Conservation (phyloP, 2,113 vertebrate genomes). For the Pollimyrus isidori region DNA sequence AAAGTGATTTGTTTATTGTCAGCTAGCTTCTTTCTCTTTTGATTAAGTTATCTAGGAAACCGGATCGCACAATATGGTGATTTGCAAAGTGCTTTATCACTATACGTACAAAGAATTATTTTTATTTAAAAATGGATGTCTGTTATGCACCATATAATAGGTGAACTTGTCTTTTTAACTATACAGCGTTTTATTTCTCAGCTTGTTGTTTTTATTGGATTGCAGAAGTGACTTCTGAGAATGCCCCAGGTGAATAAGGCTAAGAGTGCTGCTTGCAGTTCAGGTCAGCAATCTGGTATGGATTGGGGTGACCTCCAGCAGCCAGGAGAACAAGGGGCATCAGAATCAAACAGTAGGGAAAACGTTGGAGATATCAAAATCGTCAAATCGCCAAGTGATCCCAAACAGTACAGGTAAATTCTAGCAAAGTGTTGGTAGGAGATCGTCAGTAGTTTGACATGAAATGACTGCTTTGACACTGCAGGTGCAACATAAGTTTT, state of each 20-base stretch:
- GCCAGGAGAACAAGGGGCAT: slow-evolving; percentile 15
- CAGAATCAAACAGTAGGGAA: slow-evolving; percentile 13
- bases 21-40: neutral
- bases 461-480: neutral
- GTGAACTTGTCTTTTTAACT: neutral
- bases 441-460: neutral
- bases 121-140: neutral
- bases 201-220: neutral
- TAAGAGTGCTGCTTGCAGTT: slow-evolving; percentile 23
- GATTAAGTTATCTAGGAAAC: neutral
- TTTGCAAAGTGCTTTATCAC: neutral
- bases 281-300: slow-evolving; percentile 30
- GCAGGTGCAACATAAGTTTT: neutral
- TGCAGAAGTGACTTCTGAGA: neutral
- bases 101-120: neutral
- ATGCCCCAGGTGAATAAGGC: slow-evolving; percentile 63
- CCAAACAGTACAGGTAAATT: slow-evolving; percentile 85
- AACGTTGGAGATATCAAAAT: slow-evolving; percentile 72
- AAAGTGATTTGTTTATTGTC: neutral
- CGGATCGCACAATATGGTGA: neutral
- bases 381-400: slow-evolving; percentile 86
- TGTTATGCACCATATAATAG: neutral
- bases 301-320: slow-evolving; percentile 46
- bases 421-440: neutral
- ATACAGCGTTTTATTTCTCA: neutral